Evolutionary conservation across 1,140 invertebrate species (phyloP).

Genomic region (Dolichoris vasculosae): DNA sequence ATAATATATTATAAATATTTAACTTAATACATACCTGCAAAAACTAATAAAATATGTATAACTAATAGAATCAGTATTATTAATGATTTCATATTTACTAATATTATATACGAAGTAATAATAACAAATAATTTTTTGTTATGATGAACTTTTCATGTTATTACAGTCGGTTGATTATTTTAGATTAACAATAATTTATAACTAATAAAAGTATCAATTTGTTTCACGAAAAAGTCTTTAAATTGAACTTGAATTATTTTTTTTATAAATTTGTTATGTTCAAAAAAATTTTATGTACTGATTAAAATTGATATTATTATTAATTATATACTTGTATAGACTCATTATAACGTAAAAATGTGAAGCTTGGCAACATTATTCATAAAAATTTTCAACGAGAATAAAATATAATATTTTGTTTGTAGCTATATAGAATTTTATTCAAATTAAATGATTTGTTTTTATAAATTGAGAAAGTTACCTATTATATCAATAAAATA

Average conservation of each 20-base stretch:
- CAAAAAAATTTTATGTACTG: neutral
- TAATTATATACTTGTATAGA: neutral
- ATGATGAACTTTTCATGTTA: neutral
- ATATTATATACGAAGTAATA: neutral
- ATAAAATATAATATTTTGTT: too few relatives aligned
- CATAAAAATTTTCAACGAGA: too few relatives aligned
- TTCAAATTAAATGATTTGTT: too few relatives aligned
- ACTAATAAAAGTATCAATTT: neutral
- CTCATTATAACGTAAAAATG: too few relatives aligned
- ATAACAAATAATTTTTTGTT: neutral
- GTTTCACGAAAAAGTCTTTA: constrained; percentile 5
- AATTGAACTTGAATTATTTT: neutral
- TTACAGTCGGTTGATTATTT: neutral
- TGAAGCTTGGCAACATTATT: too few relatives aligned
- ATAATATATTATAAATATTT: neutral
- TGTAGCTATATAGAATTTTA: too few relatives aligned
- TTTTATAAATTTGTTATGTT: neutral
- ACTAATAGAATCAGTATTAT: neutral
- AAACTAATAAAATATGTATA: neutral
- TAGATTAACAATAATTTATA: neutral
- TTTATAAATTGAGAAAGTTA: too few relatives aligned
- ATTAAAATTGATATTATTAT: neutral
- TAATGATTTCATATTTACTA: neutral
- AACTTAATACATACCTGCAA: neutral
- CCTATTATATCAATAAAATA: too few relatives aligned